phyloP scores from a whole-genome alignment of 2,888 invertebrate species.

The Nebria salina region DNA sequence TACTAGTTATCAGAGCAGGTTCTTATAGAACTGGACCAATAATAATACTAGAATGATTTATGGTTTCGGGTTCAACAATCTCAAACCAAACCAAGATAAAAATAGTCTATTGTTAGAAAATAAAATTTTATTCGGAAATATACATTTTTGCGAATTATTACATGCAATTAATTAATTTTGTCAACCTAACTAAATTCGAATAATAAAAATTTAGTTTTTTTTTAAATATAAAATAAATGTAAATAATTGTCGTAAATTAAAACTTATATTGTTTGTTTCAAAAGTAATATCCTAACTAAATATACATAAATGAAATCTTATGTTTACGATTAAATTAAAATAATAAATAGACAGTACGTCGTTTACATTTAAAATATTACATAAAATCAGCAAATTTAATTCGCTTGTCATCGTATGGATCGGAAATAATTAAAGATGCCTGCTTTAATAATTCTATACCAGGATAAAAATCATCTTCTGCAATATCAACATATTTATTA shows the following conservation, averaged over 20 bases:
- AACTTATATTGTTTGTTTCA: too few species aligned
- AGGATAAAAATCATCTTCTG: neutral
- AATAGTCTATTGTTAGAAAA: too few species aligned
- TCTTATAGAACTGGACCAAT: neutral
- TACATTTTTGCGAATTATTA: too few species aligned
- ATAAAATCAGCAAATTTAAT: slow-evolving; percentile 35
- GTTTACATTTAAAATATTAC: neutral
- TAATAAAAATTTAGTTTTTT: too few species aligned
- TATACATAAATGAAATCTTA: too few species aligned
- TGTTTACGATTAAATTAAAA: neutral
- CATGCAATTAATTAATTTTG: too few species aligned
- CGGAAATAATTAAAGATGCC: slow-evolving; percentile 13
- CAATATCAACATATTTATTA: slow-evolving; percentile 29
- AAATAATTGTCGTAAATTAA: too few species aligned
- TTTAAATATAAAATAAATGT: too few species aligned
- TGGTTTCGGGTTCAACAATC: neutral
- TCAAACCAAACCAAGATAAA: neutral
- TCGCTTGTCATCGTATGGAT: slow-evolving; percentile 24
- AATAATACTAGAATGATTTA: neutral
- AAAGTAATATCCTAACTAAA: too few species aligned
- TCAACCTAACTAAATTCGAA: too few species aligned
- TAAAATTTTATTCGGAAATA: too few species aligned
- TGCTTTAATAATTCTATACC: slow-evolving; percentile 17
- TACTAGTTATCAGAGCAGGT: neutral
- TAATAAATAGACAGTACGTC: neutral